A percentile compares a stretch with the other conserved stretches of the same genome.
phyloP scores from a whole-genome alignment of 2,113 vertebrate genomes.

The Eolophus roseicapilla region DNA sequence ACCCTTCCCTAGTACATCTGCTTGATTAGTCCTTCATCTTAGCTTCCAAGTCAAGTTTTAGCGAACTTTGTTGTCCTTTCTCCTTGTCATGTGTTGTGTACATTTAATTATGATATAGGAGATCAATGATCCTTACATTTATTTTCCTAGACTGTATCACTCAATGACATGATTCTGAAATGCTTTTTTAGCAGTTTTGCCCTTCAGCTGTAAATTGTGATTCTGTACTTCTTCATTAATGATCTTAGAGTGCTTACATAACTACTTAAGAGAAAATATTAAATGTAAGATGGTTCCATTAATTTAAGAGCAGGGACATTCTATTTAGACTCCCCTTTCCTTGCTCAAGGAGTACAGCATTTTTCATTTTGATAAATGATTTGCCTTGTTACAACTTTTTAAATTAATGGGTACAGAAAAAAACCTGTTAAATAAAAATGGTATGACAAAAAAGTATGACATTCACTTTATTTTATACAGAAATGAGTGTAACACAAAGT shows the following conservation, averaged over 20 bases:
- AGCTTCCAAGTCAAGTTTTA: conserved; percentile 25
- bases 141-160: conserved; percentile 28
- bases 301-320: conserved; percentile 57
- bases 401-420: conserved; percentile 69
- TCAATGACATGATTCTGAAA: neutral
- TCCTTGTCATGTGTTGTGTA: conserved; percentile 8
- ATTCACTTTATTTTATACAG: conserved; percentile 69
- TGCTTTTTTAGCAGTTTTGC: conserved; percentile 35
- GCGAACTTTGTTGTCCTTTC: conserved; percentile 15
- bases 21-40: neutral
- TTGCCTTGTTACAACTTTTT: conserved; percentile 67
- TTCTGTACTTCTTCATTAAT: conserved; percentile 51
- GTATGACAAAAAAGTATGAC: conserved; percentile 70
- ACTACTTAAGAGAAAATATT: conserved; percentile 64
- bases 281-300: conserved; percentile 61
- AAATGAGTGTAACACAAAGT: conserved; percentile 38
- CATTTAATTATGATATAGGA: conserved; percentile 33
- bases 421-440: conserved; percentile 69
- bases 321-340: conserved; percentile 60
- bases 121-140: conserved; percentile 43
- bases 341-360: conserved; percentile 47
- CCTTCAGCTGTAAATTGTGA: conserved; percentile 46
- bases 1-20: neutral
- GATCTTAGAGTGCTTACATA: conserved; percentile 54
- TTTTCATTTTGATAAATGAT: conserved; percentile 74